Base-by-base conservation (phyloP, 2,113 vertebrate genomes). In the Elephantulus edwardii region DNA sequence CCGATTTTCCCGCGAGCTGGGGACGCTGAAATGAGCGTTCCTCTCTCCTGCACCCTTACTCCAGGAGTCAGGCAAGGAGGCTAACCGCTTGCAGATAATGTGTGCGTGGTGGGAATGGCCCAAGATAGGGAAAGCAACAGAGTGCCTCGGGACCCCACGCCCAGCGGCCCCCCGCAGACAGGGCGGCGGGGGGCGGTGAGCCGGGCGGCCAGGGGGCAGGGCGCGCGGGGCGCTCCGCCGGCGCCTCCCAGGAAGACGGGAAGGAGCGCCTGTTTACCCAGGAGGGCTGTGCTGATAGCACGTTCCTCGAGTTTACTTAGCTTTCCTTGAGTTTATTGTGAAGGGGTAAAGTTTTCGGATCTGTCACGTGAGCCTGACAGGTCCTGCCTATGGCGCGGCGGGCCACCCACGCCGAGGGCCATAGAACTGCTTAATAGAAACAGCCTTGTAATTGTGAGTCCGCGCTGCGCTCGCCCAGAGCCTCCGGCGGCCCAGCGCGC, bases 371-470 rank as follows among this genome's bases (percentile, higher is more conserved):
- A 98, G 96, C 96, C 94, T 97, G 97, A 98, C 97, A 97, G 97
- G 98, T 98, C 98, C 98, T 98, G 98, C 97, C 97, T 98, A 97
- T 98, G 97, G 97, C 97, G 96, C 97, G 95, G 96, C 97, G 97
- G 98, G 98, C 98, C 98, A 98, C 98, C 98, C 98, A 98, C 97
- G 95, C 97, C 96, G 98, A 97, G 97, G 96, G 97, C 97, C 98
- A 98, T 98, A 98, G 97, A 97, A 96, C 97, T 97, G 97, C 98
- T 98, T 98, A 98, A 98, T 98, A 98, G 98, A 97, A 98, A 98
- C 98, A 98, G 97, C 97, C 98, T 97, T 97, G 98, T 97, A 98
- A 98, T 98, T 98, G 98, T 97, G 97, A 98, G 97, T 95, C 95
- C 97, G 97, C 96, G 97, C 97, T 96, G 98, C 97, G 97, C 98